A percentile compares a stretch with the other conserved stretches of the same genome.
Evolutionary conservation across 2,797 vertebrate species (phyloP).

Genomic region (Percopsis omiscomaycus): DNA sequence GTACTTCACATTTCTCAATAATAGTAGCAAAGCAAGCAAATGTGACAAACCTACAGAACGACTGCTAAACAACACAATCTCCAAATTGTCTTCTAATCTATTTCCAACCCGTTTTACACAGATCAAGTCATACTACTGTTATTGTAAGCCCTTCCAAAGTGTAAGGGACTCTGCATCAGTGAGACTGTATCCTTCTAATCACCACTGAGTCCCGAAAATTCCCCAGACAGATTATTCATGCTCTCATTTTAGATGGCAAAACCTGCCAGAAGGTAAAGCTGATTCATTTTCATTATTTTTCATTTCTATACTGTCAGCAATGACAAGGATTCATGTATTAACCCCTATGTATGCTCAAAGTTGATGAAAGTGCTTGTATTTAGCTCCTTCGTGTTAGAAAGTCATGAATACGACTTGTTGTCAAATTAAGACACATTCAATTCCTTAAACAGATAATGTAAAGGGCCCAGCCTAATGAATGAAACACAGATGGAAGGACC

Average conservation of each 20-base stretch:
- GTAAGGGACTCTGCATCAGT: slow-evolving; percentile 52
- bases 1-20: too few relatives aligned
- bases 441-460: background rate
- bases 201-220: slow-evolving; percentile 50
- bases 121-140: slow-evolving; percentile 52
- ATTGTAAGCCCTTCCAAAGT: slow-evolving; percentile 52
- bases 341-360: slow-evolving; percentile 1
- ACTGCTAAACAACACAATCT: slow-evolving; percentile 44
- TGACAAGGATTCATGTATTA: background rate
- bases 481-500: background rate
- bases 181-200: slow-evolving; percentile 65
- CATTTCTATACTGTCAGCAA: background rate
- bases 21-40: background rate
- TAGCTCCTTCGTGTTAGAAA: slow-evolving; percentile 15
- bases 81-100: slow-evolving; percentile 55
- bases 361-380: background rate
- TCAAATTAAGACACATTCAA: background rate
- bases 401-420: background rate
- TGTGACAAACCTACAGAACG: slow-evolving; percentile 2
- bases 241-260: slow-evolving; percentile 33
- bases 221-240: slow-evolving; percentile 35
- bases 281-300: background rate
- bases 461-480: background rate
- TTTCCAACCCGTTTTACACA: slow-evolving; percentile 39
- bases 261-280: slow-evolving; percentile 14